Evolutionary conservation across 2,113 vertebrate species (phyloP).

Genomic region (Neogale vison): DNA sequence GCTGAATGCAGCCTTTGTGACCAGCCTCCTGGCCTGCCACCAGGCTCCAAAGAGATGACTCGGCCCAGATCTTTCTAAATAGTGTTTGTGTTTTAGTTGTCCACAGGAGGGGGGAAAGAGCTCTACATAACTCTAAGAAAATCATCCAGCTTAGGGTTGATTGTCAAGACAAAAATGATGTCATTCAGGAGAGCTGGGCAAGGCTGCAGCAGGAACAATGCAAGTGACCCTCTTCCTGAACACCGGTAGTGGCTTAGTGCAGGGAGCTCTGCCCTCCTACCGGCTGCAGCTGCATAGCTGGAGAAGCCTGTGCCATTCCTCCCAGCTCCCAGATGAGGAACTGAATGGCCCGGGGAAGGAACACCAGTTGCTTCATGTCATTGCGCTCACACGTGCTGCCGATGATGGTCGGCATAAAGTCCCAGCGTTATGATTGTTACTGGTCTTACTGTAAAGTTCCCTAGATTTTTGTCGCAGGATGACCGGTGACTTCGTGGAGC

Average conservation of each 20-base stretch:
- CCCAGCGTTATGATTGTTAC: background rate
- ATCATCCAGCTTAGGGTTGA: background rate
- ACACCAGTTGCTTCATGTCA: background rate
- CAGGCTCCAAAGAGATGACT: conserved; percentile 69
- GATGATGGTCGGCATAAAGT: too few species aligned
- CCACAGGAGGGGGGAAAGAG: conserved; percentile 24
- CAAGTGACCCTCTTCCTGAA: background rate
- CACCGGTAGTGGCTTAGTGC: background rate
- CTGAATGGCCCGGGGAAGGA: background rate
- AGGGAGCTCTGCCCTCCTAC: background rate
- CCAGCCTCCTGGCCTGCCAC: conserved; percentile 69
- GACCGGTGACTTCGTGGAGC: background rate
- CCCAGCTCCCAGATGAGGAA: background rate
- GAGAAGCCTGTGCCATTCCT: background rate
- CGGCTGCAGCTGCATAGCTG: background rate
- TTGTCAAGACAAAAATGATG: conserved; percentile 56
- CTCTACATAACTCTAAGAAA: conserved; percentile 39
- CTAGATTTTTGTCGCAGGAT: background rate
- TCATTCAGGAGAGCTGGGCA: background rate
- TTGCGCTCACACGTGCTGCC: background rate
- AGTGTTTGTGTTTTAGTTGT: conserved; percentile 68
- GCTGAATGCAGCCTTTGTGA: conserved; percentile 86
- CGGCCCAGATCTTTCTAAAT: conserved; percentile 57
- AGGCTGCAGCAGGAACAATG: background rate
- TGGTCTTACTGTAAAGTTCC: background rate